phyloP scores from a whole-genome alignment of 2,888 invertebrate species.

The Drosophila greeni region DNA sequence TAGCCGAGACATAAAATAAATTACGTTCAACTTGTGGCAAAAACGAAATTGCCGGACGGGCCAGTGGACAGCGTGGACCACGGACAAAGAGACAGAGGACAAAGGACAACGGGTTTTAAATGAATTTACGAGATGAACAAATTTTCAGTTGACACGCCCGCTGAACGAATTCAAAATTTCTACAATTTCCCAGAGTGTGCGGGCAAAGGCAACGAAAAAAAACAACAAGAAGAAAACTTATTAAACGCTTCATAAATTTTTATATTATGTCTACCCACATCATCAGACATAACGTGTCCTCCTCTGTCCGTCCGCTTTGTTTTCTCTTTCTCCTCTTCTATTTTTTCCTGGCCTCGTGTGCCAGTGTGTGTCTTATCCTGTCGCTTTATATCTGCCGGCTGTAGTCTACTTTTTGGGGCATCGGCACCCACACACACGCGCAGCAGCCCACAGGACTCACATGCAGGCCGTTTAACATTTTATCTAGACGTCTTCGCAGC shows the following conservation, averaged over 20 bases:
- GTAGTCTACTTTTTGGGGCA: constrained; percentile 64
- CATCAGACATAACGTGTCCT: constrained; percentile 71
- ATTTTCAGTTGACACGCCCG: constrained; percentile 67
- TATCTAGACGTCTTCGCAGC: constrained; percentile 59
- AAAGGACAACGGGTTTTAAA: constrained; percentile 53
- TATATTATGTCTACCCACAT: constrained; percentile 75
- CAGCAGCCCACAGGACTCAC: constrained; percentile 29
- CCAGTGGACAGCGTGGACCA: constrained; percentile 12
- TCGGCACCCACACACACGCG: constrained; percentile 17
- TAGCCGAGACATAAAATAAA: constrained; percentile 71
- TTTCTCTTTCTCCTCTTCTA: constrained; percentile 14
- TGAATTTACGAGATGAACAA: constrained; percentile 72
- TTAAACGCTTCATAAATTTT: constrained; percentile 77
- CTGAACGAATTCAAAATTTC: constrained; percentile 49
- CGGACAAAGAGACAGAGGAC: constrained; percentile 24
- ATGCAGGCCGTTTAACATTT: constrained; percentile 71
- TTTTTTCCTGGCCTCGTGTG: constrained; percentile 9
- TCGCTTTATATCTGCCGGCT: constrained; percentile 65
- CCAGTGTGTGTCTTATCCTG: constrained; percentile 61
- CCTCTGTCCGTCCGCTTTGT: constrained; percentile 43
- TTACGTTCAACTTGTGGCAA: constrained; percentile 64
- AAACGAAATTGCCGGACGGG: constrained; percentile 51
- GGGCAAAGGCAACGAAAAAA: constrained; percentile 10
- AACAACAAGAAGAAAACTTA: constrained; percentile 69
- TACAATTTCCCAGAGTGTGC: constrained; percentile 29